Percentiles rank a stretch among this genome's conserved stretches.
These are phyloP conservation scores for Ornithoptera priamus DNA, from an alignment of 2,888 invertebrate genomes.

Conservation along the genomic window DNA sequence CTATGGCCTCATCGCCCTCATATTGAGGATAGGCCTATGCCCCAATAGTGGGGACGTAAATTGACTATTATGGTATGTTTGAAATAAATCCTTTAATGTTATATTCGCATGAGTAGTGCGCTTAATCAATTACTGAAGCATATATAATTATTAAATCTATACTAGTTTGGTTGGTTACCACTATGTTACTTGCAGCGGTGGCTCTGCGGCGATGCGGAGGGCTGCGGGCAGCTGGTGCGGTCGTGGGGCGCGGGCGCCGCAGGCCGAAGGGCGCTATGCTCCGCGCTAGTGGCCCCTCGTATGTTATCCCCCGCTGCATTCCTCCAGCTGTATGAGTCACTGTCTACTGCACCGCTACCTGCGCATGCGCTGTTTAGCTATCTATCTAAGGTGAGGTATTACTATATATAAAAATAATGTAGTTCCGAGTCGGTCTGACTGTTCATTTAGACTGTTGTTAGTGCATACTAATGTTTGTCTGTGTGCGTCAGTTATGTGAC, in stretches of 20 bases:
- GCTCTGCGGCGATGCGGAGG: constrained; percentile 45
- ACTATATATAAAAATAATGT: too few species aligned
- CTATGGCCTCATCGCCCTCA: too few species aligned
- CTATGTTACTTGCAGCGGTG: constrained; percentile 46
- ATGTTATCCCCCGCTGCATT: constrained; percentile 39
- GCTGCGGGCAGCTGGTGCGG: constrained; percentile 42
- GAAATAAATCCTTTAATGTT: too few species aligned
- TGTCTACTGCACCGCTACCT: constrained; percentile 46
- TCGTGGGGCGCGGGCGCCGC: constrained; percentile 36
- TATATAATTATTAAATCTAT: not conserved
- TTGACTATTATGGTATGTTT: too few species aligned
- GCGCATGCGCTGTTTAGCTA: constrained; percentile 58
- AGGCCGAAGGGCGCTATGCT: constrained; percentile 48
- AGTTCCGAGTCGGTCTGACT: too few species aligned
- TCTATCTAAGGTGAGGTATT: constrained; percentile 42
- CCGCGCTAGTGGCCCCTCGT: constrained; percentile 49
- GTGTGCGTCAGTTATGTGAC: too few species aligned
- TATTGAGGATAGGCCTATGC: too few species aligned
- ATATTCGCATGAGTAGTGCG: too few species aligned
- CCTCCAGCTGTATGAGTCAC: constrained; percentile 47
- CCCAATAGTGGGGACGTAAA: too few species aligned
- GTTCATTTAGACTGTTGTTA: too few species aligned
- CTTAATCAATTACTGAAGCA: too few species aligned
- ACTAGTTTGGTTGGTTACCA: not conserved
- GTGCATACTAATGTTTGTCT: too few species aligned